A percentile compares a stretch with the other conserved stretches of the same genome.
These are phyloP conservation scores for Drosophila pachea DNA, from an alignment of 1,140 invertebrate genomes.

Conservation along the genomic window DNA sequence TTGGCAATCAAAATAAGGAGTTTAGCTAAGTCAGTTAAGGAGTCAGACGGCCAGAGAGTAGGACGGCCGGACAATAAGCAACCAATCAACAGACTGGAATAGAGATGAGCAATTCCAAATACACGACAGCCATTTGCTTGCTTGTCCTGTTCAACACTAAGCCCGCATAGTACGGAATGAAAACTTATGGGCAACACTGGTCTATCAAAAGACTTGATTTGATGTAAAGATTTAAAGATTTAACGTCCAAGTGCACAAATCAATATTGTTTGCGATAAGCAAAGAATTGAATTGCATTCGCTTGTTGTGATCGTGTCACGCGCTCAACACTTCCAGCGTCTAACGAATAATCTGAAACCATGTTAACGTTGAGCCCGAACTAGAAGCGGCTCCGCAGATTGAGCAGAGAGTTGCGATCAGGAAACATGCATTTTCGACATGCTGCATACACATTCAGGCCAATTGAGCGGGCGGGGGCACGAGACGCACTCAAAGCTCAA, in stretches of 20 bases:
- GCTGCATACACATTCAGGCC: slow-evolving; percentile 49
- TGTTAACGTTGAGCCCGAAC: slow-evolving; percentile 61
- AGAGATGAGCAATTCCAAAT: slow-evolving; percentile 15
- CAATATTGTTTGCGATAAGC: not conserved
- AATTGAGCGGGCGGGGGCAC: slow-evolving; percentile 25
- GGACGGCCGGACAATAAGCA: slow-evolving; percentile 30
- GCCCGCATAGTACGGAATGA: no score
- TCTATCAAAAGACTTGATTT: no score
- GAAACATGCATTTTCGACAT: slow-evolving; percentile 67
- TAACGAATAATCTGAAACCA: slow-evolving; percentile 63
- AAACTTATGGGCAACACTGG: no score
- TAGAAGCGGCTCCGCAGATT: slow-evolving; percentile 36
- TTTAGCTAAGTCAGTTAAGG: slow-evolving; percentile 58
- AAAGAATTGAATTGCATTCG: not conserved
- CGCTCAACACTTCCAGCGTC: slow-evolving; percentile 21
- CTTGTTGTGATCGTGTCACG: slow-evolving; percentile 13
- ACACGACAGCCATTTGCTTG: not conserved
- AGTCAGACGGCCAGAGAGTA: slow-evolving; percentile 4
- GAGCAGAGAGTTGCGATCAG: slow-evolving; percentile 41
- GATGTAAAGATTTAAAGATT: no score
- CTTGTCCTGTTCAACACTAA: no score
- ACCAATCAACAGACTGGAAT: slow-evolving; percentile 59
- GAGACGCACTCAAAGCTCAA: slow-evolving; percentile 42
- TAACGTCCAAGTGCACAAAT: not conserved
- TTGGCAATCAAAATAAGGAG: slow-evolving; percentile 74